phyloP scores from a whole-genome alignment of 2,888 invertebrate genomes.

The Galeruca laticollis region DNA sequence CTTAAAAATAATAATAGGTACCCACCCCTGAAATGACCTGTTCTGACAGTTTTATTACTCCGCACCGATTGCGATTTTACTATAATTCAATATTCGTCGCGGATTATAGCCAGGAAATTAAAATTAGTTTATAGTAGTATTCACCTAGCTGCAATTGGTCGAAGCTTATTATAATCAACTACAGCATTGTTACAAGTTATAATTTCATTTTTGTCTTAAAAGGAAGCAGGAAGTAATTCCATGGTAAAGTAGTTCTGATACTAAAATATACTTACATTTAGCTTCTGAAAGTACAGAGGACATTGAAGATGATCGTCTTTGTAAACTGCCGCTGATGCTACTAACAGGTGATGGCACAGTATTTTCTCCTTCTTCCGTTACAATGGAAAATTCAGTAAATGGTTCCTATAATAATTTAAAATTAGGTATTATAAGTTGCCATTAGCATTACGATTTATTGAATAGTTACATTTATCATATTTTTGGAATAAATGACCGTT shows the following conservation, averaged over 20 bases:
- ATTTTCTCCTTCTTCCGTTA: constrained; percentile 67
- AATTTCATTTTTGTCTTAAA: too few species aligned
- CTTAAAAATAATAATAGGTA: too few species aligned
- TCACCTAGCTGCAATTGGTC: too few species aligned
- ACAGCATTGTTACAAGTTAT: too few species aligned
- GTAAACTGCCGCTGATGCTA: constrained; percentile 29
- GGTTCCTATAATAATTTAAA: constrained; percentile 72
- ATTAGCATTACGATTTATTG: background rate
- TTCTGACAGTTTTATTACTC: too few species aligned
- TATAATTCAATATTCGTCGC: too few species aligned
- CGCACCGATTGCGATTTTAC: too few species aligned
- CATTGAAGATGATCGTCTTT: constrained; percentile 49
- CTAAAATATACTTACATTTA: constrained; percentile 42
- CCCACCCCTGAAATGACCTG: too few species aligned
- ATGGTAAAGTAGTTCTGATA: background rate
- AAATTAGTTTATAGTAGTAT: too few species aligned
- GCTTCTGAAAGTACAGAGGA: constrained; percentile 44
- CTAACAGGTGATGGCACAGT: constrained; percentile 45
- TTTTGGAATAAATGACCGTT: too few species aligned
- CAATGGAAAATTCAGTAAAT: constrained; percentile 82
- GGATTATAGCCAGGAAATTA: too few species aligned
- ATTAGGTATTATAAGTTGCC: constrained; percentile 11
- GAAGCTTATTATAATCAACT: too few species aligned
- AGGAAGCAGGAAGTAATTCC: background rate
- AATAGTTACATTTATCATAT: background rate